Evolutionary conservation across 2,888 invertebrate genomes (phyloP).

Genomic region (Teleogryllus oceanicus): DNA sequence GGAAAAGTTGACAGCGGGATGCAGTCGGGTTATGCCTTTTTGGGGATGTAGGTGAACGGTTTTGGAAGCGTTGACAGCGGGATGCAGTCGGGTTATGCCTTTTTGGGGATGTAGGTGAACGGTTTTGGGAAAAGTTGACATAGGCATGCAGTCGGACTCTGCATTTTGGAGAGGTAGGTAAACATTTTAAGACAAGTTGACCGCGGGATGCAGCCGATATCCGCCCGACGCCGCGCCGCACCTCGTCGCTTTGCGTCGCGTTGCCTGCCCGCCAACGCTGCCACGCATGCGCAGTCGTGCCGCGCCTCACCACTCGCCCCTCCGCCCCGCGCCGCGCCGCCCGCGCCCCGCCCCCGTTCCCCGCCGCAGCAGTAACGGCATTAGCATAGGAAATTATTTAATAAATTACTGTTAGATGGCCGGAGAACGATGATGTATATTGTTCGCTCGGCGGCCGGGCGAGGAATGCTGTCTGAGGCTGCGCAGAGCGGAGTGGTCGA

Average conservation of each 20-base stretch:
- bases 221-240: neutral
- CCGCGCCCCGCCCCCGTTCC: neutral
- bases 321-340: neutral
- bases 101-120: too few relatives aligned
- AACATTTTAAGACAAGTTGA: too few relatives aligned
- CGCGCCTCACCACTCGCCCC: neutral
- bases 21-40: too few relatives aligned
- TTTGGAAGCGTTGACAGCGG: too few relatives aligned
- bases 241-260: neutral
- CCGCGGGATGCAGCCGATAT: too few relatives aligned
- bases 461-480: neutral
- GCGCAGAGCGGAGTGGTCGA: neutral
- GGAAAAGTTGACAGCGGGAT: too few relatives aligned
- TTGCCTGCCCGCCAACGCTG: neutral
- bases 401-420: neutral
- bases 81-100: too few relatives aligned
- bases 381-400: constrained; percentile 18
- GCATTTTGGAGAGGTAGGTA: too few relatives aligned
- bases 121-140: too few relatives aligned
- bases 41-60: too few relatives aligned
- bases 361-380: neutral
- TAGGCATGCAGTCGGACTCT: too few relatives aligned
- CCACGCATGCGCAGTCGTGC: neutral
- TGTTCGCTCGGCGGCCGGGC: neutral
- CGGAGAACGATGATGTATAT: constrained; percentile 18